A percentile compares a stretch with the other conserved stretches of the same genome.
Conservation (phyloP, 2,888 invertebrate species). For the Drosophila infuscata region DNA sequence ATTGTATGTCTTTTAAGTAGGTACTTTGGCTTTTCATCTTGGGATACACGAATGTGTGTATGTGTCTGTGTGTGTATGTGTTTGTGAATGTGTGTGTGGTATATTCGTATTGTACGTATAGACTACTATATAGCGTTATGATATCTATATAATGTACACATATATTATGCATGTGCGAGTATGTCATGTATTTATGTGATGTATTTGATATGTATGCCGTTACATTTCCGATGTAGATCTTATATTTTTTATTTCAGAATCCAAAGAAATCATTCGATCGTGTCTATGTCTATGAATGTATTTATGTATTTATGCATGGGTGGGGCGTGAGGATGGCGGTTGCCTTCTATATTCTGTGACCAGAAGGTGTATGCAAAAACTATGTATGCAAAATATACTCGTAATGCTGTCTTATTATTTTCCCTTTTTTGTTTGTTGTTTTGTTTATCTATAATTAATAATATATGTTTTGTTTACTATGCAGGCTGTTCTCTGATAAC, state of each 20-base stretch:
- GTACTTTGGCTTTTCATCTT: slow-evolving; percentile 78
- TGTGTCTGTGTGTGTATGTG: slow-evolving; percentile 24
- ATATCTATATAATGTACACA: slow-evolving; percentile 31
- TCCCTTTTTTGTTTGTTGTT: slow-evolving; percentile 3
- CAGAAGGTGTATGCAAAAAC: slow-evolving; percentile 31
- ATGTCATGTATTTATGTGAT: slow-evolving; percentile 59
- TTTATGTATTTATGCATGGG: slow-evolving; percentile 11
- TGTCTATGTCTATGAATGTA: slow-evolving; percentile 2
- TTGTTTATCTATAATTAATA: slow-evolving; percentile 52
- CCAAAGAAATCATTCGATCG: slow-evolving; percentile 21
- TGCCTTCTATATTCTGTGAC: slow-evolving; percentile 14
- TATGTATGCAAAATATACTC: slow-evolving; percentile 59
- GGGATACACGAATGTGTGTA: slow-evolving; percentile 43
- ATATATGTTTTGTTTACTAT: slow-evolving; percentile 38
- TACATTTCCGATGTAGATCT: slow-evolving; percentile 72
- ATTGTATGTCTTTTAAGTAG: slow-evolving; percentile 74
- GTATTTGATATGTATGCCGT: slow-evolving; percentile 83
- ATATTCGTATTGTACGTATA: slow-evolving; percentile 37
- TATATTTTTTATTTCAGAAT: slow-evolving; percentile 13
- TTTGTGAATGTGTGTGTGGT: slow-evolving; percentile 20
- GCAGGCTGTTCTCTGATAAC: slow-evolving; percentile 51
- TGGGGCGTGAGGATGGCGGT: background rate
- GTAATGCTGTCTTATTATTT: slow-evolving; percentile 47
- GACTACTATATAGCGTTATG: slow-evolving; percentile 15
- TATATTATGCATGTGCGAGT: slow-evolving; percentile 34